phyloP scores from a whole-genome alignment of 2,888 invertebrate genomes.

The Poecilobothrus nobilitatus region DNA sequence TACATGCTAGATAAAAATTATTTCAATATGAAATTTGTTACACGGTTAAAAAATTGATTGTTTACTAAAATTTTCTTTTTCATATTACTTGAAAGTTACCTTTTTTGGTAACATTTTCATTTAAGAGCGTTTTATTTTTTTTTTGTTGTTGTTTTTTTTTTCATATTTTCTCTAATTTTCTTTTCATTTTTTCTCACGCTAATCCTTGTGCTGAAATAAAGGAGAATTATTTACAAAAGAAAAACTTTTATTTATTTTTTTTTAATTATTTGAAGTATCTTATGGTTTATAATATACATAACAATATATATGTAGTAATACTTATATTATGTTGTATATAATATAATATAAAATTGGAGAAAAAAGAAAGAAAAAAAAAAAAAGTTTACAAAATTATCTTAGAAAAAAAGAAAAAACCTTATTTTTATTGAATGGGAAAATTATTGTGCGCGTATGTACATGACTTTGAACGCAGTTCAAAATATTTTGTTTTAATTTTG shows the following conservation, averaged over 20 bases:
- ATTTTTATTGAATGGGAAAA: background rate
- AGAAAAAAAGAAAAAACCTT: background rate
- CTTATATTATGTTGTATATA: too few relatives aligned
- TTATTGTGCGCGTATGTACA: background rate
- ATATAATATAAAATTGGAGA: background rate
- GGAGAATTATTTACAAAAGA: background rate
- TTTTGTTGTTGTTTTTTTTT: background rate
- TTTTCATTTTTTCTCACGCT: background rate
- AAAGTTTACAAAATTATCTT: background rate
- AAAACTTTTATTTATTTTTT: too few relatives aligned
- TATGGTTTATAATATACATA: too few relatives aligned
- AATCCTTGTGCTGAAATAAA: background rate
- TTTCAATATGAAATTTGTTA: too few relatives aligned
- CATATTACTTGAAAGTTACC: background rate
- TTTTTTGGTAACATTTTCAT: background rate
- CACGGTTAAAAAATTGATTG: background rate
- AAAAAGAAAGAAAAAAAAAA: background rate
- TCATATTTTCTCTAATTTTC: background rate
- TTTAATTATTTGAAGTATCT: too few relatives aligned
- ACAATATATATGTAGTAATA: too few relatives aligned
- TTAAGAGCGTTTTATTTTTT: background rate
- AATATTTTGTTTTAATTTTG: too few relatives aligned
- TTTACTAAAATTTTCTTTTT: background rate
- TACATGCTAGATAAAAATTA: too few relatives aligned
- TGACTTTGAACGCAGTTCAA: background rate